Base-by-base conservation (phyloP, 2,797 vertebrate species). In the Phrynocephalus forsythii region DNA sequence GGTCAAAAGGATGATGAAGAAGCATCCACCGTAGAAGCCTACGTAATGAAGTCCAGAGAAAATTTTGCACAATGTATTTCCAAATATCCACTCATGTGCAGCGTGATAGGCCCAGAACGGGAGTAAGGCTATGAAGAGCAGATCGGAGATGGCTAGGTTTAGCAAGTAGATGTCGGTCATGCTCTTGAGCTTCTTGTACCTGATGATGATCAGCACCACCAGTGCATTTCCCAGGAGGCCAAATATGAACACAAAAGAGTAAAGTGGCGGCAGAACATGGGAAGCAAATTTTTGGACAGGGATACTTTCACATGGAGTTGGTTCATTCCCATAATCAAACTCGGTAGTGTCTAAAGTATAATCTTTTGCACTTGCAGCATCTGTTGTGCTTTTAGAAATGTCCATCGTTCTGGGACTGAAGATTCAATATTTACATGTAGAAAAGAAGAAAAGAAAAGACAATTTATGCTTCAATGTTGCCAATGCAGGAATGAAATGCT, bases 151-250 rank as follows among this genome's bases (percentile, higher is more conserved):
- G 5, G 98, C 97, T 96, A 99, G 68, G 91, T 99, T 98, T 56
- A 99, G 91, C 88, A 99, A 96, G 95, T 97, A 98, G 92, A 99
- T 97, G 73, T 98, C 98, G 0, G 98, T 99, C 98, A 98, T 98
- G 87, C 96, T 98, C 92, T 94, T 97, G 44, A 98, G 82, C 30
- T 92, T 96, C 48, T 96, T 96, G 13, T 97, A 98, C 88, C 91
- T 96, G 7, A 95, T 76, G 4, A 98, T 94, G 91, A 98, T 97
- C 94, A 98, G 98, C 82, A 99, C 52, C 22, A 99, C 98, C 26
- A 99, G 93, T 38, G 92, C 16, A 87, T 99, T 99, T 11, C 98
- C 98, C 87, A 95, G 72, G 20, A 98, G 68, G 0, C 98, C 98
- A 5, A 97, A 88, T 87, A 98, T 20, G 93, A 98, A 96, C 92